Evolutionary conservation across 2,888 invertebrate genomes (phyloP).

Genomic region (Drosophila nigricruria): DNA sequence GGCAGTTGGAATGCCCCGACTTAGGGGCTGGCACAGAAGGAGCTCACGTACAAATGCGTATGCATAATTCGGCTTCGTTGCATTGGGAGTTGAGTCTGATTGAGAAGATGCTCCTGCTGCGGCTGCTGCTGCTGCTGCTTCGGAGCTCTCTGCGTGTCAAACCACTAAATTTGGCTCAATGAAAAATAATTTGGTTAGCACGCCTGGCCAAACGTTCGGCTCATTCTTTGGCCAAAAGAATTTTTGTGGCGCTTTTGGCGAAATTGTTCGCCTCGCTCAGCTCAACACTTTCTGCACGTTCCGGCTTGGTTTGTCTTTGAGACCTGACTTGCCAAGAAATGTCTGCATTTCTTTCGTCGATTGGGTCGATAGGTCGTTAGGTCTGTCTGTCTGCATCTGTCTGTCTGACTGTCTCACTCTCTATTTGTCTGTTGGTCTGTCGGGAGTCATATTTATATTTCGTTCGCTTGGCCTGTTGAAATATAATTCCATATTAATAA

Average conservation of each 20-base stretch:
- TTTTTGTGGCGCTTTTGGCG: conserved; percentile 31
- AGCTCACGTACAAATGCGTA: conserved; percentile 35
- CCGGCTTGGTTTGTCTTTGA: conserved; percentile 30
- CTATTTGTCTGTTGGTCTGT: conserved; percentile 2
- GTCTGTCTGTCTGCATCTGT: background rate
- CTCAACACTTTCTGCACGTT: conserved; percentile 54
- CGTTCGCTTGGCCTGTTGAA: conserved; percentile 36
- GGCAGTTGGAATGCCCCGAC: conserved; percentile 24
- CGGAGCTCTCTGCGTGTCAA: conserved; percentile 32
- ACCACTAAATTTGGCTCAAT: conserved; percentile 58
- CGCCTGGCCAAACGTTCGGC: conserved; percentile 34
- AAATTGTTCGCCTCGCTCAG: conserved; percentile 22
- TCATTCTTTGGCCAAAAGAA: conserved; percentile 26
- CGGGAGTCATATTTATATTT: conserved; percentile 48
- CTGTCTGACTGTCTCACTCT: background rate
- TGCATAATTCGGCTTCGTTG: conserved; percentile 42
- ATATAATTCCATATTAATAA: conserved; percentile 73
- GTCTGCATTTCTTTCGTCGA: conserved; percentile 29
- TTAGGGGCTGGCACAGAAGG: background rate
- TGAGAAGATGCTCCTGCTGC: conserved; percentile 17
- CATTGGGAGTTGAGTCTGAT: conserved; percentile 32
- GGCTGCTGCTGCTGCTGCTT: conserved; percentile 3
- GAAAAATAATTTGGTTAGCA: conserved; percentile 71
- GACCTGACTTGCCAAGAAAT: conserved; percentile 55
- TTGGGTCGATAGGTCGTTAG: conserved; percentile 3